These are phyloP conservation scores for Magallana gigas DNA, from an alignment of 1,140 invertebrate genomes.

Conservation along the genomic window DNA sequence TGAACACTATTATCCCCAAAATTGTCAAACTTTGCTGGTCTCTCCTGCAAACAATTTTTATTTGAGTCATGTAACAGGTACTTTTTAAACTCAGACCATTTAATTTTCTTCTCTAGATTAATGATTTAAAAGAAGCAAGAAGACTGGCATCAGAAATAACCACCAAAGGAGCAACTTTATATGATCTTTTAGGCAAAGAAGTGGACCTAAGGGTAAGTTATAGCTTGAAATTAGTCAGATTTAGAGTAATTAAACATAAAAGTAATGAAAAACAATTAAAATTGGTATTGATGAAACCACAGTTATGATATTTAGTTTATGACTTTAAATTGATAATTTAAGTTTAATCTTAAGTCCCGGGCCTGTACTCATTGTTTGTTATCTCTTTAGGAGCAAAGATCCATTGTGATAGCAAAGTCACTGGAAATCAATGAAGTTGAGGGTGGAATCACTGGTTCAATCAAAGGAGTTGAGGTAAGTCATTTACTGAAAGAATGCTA, in stretches of 20 bases:
- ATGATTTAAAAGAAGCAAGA: slow-evolving; percentile 92
- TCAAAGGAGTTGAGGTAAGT: slow-evolving; percentile 83
- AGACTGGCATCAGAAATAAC: slow-evolving; percentile 94
- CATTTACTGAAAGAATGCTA: neutral
- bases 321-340: too few species aligned
- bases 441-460: slow-evolving; percentile 74
- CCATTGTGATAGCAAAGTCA: slow-evolving; percentile 85
- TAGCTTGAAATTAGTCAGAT: too few species aligned
- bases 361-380: too few species aligned
- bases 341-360: too few species aligned
- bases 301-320: too few species aligned
- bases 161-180: slow-evolving; percentile 91
- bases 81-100: neutral
- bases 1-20: neutral
- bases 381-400: slow-evolving; percentile 73
- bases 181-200: slow-evolving; percentile 94
- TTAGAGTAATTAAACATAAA: too few species aligned
- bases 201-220: slow-evolving; percentile 87
- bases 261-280: too few species aligned
- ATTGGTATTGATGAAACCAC: too few species aligned
- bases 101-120: slow-evolving; percentile 77
- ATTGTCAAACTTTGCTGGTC: neutral
- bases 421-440: slow-evolving; percentile 92
- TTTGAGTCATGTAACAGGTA: neutral
- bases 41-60: neutral